Evolutionary conservation across 2,113 vertebrate genomes (phyloP).

Genomic region (Esox niger): DNA sequence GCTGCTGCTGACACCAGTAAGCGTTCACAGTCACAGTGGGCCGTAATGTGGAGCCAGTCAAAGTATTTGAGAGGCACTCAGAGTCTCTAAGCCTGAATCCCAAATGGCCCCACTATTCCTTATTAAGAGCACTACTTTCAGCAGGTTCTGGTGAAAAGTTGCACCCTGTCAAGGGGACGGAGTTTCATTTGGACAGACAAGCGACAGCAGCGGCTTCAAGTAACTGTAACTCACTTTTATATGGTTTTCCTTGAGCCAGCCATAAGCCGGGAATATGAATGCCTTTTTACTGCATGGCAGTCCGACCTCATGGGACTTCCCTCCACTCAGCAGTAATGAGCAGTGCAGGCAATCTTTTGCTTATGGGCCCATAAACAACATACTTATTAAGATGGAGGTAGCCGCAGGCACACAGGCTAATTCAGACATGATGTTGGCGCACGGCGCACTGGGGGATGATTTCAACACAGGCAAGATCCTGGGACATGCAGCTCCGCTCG

Average conservation of each 20-base stretch:
- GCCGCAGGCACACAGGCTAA: slow-evolving; percentile 52
- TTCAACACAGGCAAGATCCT: slow-evolving; percentile 37
- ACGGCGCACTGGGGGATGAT: not conserved
- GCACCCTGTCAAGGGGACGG: no score
- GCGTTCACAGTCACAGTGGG: not conserved
- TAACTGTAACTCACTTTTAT: not conserved
- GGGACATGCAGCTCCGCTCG: slow-evolving; percentile 32
- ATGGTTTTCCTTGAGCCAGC: slow-evolving; percentile 10
- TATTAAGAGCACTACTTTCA: no score
- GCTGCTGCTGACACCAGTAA: not conserved
- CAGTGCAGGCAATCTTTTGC: slow-evolving; percentile 64
- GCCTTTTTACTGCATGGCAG: slow-evolving; percentile 23
- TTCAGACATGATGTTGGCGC: slow-evolving; percentile 34
- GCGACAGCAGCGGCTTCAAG: not conserved
- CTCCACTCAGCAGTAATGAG: slow-evolving; percentile 63
- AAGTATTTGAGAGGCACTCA: not conserved
- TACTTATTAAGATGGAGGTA: slow-evolving; percentile 68
- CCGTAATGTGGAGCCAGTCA: not conserved
- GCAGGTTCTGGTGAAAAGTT: no score
- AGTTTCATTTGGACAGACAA: not conserved
- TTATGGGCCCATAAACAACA: slow-evolving; percentile 67
- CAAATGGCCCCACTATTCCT: no score
- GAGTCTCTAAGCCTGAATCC: not conserved
- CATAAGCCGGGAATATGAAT: slow-evolving; percentile 23
- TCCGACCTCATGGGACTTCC: slow-evolving; percentile 15